Conservation (phyloP, 2,888 invertebrate species). For the Siphlonurus alternatus region DNA sequence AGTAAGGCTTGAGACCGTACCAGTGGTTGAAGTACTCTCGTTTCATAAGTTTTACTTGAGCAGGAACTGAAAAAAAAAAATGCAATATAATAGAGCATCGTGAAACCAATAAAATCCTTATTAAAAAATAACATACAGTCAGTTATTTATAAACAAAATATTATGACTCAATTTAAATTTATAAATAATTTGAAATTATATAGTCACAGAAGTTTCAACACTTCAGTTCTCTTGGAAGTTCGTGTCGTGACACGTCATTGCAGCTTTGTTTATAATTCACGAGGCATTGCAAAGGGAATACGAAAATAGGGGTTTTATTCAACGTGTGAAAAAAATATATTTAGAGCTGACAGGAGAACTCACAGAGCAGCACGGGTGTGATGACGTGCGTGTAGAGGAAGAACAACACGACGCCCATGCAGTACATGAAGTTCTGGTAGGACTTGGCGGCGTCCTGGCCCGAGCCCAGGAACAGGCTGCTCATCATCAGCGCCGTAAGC, state of each 20-base stretch:
- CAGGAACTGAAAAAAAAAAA: slow-evolving; percentile 35
- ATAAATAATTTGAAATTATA: too few relatives aligned
- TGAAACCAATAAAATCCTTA: neutral
- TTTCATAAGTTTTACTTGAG: slow-evolving; percentile 47
- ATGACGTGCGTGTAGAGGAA: slow-evolving; percentile 50
- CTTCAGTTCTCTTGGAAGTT: too few relatives aligned
- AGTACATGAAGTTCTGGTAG: slow-evolving; percentile 51
- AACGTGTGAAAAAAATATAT: too few relatives aligned
- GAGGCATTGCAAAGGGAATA: too few relatives aligned
- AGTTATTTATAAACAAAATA: too few relatives aligned
- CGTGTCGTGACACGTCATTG: too few relatives aligned
- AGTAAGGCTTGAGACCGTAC: slow-evolving; percentile 47
- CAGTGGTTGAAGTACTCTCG: slow-evolving; percentile 54
- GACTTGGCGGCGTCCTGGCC: slow-evolving; percentile 46
- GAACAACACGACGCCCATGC: slow-evolving; percentile 45
- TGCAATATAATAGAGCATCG: neutral
- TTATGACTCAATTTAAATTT: too few relatives aligned
- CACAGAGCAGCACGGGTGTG: slow-evolving; percentile 49
- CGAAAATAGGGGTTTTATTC: too few relatives aligned
- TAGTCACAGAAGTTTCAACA: too few relatives aligned
- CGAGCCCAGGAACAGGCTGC: slow-evolving; percentile 41
- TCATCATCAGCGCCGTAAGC: slow-evolving; percentile 38
- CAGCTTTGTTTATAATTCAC: too few relatives aligned
- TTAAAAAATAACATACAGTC: too few relatives aligned
- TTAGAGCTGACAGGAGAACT: too few relatives aligned